A percentile compares a stretch with the other conserved stretches of the same genome.
These are phyloP conservation scores for Trachelus stipa DNA, from an alignment of 2,888 invertebrate genomes.

Conservation along the genomic window DNA sequence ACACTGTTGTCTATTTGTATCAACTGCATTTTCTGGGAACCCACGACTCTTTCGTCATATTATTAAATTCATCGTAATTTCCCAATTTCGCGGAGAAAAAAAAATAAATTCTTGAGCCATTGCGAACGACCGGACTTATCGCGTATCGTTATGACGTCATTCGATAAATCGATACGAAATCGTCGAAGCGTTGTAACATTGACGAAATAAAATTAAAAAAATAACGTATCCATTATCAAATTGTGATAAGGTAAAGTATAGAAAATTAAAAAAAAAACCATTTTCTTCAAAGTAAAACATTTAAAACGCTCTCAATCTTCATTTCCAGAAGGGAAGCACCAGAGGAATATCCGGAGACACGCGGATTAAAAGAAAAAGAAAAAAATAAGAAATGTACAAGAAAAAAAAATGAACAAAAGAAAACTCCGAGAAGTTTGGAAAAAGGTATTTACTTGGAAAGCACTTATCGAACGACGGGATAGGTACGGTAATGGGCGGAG, in stretches of 20 bases:
- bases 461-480: background rate
- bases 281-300: background rate
- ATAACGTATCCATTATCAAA: background rate
- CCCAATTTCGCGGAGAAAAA: background rate
- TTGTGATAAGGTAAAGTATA: background rate
- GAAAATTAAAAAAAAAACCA: background rate
- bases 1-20: background rate
- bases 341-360: background rate
- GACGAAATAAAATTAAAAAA: background rate
- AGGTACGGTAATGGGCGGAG: background rate
- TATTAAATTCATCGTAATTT: background rate
- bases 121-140: background rate
- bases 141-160: background rate
- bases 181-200: background rate
- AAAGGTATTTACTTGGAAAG: background rate
- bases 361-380: background rate
- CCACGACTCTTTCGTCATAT: background rate
- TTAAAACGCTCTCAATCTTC: background rate
- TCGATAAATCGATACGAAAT: background rate
- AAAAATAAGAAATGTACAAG: background rate
- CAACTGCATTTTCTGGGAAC: background rate
- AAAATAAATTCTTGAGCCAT: background rate
- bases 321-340: too few species aligned
- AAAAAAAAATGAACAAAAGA: background rate
- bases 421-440: background rate